Conservation (phyloP, 2,113 vertebrate genomes). For the Cyphomyrus discorhynchus region DNA sequence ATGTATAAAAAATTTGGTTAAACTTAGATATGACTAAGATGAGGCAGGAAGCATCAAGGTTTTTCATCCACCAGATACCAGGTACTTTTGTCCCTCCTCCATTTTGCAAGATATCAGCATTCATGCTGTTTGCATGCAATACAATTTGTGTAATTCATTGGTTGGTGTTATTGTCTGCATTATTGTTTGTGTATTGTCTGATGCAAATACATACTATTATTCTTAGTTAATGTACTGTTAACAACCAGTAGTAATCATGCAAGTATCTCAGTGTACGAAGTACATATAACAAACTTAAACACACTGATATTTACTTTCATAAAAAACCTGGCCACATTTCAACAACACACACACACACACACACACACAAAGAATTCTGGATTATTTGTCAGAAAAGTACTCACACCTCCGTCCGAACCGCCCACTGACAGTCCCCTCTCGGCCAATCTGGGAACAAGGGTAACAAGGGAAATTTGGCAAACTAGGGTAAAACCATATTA, state of each 20-base stretch:
- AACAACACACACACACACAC: neutral
- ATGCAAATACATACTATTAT: neutral
- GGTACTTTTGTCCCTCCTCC: neutral
- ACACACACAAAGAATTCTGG: neutral
- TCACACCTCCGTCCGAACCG: conserved; percentile 96
- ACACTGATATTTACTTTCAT: neutral
- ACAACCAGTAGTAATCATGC: neutral
- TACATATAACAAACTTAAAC: neutral
- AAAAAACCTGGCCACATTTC: too few species aligned
- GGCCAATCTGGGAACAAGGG: conserved; percentile 74
- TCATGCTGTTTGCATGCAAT: neutral
- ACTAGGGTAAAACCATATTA: neutral
- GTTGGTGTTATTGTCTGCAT: neutral
- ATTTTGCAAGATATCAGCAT: neutral
- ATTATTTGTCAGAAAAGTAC: conserved; percentile 37
- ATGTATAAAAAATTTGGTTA: neutral
- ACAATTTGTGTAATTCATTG: neutral
- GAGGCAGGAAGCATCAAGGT: neutral
- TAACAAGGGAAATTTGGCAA: conserved; percentile 21
- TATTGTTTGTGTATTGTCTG: neutral
- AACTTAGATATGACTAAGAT: neutral
- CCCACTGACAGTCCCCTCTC: conserved; percentile 82
- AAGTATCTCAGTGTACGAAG: neutral
- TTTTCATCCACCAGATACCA: neutral
- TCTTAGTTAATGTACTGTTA: neutral